Evolutionary conservation across 2,888 invertebrate species (phyloP).

Genomic region (Chymomyza amoena): DNA sequence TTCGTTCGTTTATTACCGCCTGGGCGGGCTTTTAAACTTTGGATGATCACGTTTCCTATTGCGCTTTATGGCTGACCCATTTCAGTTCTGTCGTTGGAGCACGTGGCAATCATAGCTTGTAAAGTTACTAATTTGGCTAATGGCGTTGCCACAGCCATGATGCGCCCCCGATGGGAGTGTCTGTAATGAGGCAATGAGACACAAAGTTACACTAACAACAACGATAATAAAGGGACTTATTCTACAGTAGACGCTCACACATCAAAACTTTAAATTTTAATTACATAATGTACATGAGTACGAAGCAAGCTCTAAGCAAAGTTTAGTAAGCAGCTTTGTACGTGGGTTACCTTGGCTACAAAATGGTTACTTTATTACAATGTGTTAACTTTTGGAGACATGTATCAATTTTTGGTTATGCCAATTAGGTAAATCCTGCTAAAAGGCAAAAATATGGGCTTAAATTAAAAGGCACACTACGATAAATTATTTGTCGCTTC

Average conservation of each 20-base stretch:
- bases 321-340: background rate
- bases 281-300: background rate
- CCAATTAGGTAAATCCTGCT: too few species aligned
- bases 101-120: background rate
- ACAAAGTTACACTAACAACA: background rate
- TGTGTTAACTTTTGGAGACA: too few species aligned
- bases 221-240: background rate
- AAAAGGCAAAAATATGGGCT: too few species aligned
- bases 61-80: background rate
- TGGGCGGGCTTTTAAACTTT: background rate
- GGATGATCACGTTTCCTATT: background rate
- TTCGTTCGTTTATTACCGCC: conserved; percentile 9
- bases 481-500: too few species aligned
- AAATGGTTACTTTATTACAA: too few species aligned
- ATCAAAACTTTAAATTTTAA: background rate
- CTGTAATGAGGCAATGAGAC: background rate
- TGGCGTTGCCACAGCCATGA: background rate
- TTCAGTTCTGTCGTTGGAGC: background rate
- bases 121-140: background rate
- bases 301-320: background rate
- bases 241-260: background rate
- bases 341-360: too few species aligned
- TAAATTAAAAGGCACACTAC: too few species aligned
- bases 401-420: too few species aligned
- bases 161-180: background rate